Evolutionary conservation across 1,140 invertebrate species (phyloP), one percentile per base, ranked within the genome.

Genomic region (Cephus cinctus): DNA sequence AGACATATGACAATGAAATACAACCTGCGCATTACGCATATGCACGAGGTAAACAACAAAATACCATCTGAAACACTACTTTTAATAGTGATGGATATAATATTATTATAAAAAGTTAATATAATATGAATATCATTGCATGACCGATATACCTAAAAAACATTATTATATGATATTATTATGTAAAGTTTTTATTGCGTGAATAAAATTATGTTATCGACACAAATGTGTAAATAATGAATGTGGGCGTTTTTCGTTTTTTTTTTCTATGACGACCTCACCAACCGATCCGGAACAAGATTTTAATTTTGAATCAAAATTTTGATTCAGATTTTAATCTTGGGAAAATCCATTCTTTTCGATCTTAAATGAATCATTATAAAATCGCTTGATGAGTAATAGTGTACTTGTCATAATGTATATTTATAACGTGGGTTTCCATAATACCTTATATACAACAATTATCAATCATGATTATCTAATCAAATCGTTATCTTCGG

Each of bases 131-230:
- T 48, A 36, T 50, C 43, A 34, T 52, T 45, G 50, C 57, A 54
- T 57, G 54, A 56, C 51, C 57, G 54, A 60, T 50, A 56, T 44
- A 56, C 50, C 18, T 59, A 54, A 56, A 44, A 44, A 42, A 59
- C 48, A 52, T 57, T 50, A 53, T 36, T 53, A 54, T 54, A 54
- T 45, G 40, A 50, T 21, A 48, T 50, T 61, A 60, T 51, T 51
- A 57, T 61, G 54, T 61, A 61, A 61, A 61, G 43, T 61, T 61
- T 61, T 57, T 61, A 60, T 61, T 57, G 58, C 47, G 54, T 60
- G 49, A 61, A 47, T 60, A 61, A 61, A 57, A 54, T 61, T 61
- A 50, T 61, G 51, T 61, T 61, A 54, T 43, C 36, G 41, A 60
- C 30, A 32, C 52, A 57, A 11, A 59, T 45, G 50, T 59, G 52